These are phyloP conservation scores for Oscheius sp. DNA, from an alignment of 2,888 invertebrate genomes.

Conservation along the genomic window DNA sequence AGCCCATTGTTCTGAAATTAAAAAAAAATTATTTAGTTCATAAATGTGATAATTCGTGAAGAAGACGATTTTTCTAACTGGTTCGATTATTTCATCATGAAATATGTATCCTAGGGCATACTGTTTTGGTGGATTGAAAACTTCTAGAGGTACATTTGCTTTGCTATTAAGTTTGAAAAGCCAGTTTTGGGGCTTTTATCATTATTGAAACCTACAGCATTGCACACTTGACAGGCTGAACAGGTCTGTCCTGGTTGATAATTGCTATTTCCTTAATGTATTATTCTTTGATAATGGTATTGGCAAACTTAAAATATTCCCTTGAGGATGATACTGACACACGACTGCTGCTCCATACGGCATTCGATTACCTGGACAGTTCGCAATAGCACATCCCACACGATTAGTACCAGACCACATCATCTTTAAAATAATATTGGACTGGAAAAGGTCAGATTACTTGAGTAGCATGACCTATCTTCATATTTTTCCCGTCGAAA, in stretches of 20 bases:
- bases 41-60: too few relatives aligned
- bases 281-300: too few relatives aligned
- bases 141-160: too few relatives aligned
- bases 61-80: too few relatives aligned
- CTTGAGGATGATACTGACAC: constrained; percentile 1
- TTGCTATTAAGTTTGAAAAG: too few relatives aligned
- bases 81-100: too few relatives aligned
- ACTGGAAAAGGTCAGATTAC: not conserved
- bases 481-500: not conserved
- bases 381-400: not conserved
- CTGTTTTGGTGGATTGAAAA: too few relatives aligned
- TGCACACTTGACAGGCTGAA: not conserved
- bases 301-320: not conserved
- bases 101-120: too few relatives aligned
- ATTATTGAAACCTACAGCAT: not conserved
- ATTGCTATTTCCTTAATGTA: too few relatives aligned
- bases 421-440: not conserved
- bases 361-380: not conserved
- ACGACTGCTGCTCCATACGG: not conserved
- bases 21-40: too few relatives aligned
- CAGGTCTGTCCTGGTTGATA: not conserved
- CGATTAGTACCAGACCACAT: not conserved
- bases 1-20: too few relatives aligned
- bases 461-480: constrained; percentile 1
- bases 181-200: too few relatives aligned